These are phyloP conservation scores for Pristis pectinata DNA, from an alignment of 2,797 vertebrate species.

Conservation along the genomic window DNA sequence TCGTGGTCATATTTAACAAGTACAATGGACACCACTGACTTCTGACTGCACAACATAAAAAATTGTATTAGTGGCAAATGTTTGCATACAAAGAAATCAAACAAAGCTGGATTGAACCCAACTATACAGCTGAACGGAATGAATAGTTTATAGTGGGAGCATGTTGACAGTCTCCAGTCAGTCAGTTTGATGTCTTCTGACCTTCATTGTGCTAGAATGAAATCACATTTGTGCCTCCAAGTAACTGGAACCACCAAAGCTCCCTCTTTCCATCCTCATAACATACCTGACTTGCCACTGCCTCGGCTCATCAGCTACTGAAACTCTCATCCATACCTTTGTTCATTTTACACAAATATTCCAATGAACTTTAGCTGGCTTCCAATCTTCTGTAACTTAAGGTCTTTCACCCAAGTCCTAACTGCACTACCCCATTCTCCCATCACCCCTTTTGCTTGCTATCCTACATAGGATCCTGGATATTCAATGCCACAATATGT, in stretches of 20 bases:
- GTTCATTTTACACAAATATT: no score
- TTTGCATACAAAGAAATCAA: not conserved
- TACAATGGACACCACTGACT: conserved; percentile 5
- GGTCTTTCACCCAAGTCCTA: no score
- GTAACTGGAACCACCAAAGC: not conserved
- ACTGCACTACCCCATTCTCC: no score
- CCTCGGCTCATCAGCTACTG: not conserved
- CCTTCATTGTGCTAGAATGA: not conserved
- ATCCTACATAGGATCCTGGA: no score
- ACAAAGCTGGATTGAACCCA: not conserved
- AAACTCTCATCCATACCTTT: no score
- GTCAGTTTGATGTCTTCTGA: not conserved
- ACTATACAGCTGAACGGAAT: conserved; percentile 7
- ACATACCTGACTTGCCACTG: not conserved
- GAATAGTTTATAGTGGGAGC: not conserved
- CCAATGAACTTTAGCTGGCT: no score
- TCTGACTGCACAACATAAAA: not conserved
- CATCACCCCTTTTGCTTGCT: no score
- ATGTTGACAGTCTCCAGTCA: not conserved
- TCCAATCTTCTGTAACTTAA: no score
- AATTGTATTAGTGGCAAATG: not conserved
- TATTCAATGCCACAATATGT: no score
- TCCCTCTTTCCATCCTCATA: not conserved
- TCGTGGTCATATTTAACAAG: not conserved
- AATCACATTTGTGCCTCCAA: not conserved